Percentiles rank a stretch among this genome's conserved stretches.
Conservation (phyloP, 35 echinoderm and acorn worm species). For the Lytechinus variegatus region DNA sequence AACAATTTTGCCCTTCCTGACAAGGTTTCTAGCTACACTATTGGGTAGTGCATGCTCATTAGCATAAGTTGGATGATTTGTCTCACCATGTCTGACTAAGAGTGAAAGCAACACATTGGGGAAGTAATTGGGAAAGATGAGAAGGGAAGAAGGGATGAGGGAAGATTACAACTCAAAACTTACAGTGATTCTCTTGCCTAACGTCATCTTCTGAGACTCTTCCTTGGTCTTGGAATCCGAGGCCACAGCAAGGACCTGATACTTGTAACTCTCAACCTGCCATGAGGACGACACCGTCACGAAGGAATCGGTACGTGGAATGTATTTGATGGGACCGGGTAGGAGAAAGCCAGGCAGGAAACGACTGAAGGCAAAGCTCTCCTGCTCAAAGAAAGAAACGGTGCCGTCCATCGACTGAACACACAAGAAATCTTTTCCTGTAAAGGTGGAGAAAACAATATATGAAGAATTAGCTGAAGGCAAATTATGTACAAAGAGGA, state of each 20-base stretch:
- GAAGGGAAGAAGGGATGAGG: not conserved
- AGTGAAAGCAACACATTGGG: too few species aligned
- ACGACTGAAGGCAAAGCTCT: conserved; percentile 95
- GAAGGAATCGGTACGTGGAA: conserved; percentile 92
- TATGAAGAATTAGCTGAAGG: too few species aligned
- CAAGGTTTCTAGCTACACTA: too few species aligned
- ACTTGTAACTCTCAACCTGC: conserved; percentile 96
- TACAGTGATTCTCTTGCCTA: conserved; percentile 89
- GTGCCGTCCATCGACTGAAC: conserved; percentile 96
- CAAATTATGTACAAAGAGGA: too few species aligned
- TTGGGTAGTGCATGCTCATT: too few species aligned
- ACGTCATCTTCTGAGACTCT: conserved; percentile 89
- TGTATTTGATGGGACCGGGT: conserved; percentile 83
- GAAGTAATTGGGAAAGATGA: too few species aligned
- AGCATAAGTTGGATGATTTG: too few species aligned
- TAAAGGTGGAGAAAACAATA: not conserved
- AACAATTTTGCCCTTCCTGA: too few species aligned
- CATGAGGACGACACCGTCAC: conserved; percentile 91
- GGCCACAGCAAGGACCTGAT: conserved; percentile 95
- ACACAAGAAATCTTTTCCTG: conserved; percentile 98
- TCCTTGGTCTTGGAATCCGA: conserved; percentile 82
- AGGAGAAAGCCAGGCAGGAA: conserved; percentile 95
- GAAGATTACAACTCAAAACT: not conserved
- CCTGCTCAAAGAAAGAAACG: conserved; percentile 98
- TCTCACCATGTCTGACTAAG: too few species aligned